Percentiles rank a stretch among this genome's conserved stretches.
phyloP scores from a whole-genome alignment of 2,797 vertebrate species.

The Urosaurus nigricauda region DNA sequence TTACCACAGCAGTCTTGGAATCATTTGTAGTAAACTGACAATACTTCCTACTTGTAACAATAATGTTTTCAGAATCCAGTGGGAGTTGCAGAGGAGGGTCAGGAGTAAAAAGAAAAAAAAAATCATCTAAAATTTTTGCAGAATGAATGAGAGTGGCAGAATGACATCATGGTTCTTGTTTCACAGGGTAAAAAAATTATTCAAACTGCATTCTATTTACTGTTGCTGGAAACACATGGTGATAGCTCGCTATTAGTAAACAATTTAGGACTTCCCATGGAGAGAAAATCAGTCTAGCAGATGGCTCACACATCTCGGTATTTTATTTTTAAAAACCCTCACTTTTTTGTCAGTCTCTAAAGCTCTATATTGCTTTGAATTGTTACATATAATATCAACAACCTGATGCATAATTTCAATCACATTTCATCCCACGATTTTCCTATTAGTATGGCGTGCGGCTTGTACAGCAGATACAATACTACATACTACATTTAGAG shows the following conservation, averaged over 20 bases:
- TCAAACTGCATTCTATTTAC: constrained; percentile 17
- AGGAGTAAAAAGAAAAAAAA: neutral
- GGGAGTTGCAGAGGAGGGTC: neutral
- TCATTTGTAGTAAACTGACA: too few relatives aligned
- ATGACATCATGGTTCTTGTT: neutral
- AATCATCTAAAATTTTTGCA: neutral
- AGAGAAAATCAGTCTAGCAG: constrained; percentile 32
- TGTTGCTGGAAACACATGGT: constrained; percentile 31
- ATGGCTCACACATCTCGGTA: constrained; percentile 20
- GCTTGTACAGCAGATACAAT: neutral
- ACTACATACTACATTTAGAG: constrained; percentile 37
- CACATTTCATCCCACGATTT: constrained; percentile 41
- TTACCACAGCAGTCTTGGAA: neutral
- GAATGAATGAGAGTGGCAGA: constrained; percentile 1
- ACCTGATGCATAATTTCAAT: constrained; percentile 33
- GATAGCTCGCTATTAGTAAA: constrained; percentile 36
- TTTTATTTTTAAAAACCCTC: neutral
- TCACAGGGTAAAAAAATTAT: neutral
- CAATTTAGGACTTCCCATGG: constrained; percentile 35
- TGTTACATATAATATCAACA: constrained; percentile 23
- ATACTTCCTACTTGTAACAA: neutral
- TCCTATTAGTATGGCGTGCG: constrained; percentile 35
- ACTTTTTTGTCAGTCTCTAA: constrained; percentile 10
- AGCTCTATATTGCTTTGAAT: neutral
- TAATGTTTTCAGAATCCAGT: neutral